Base-by-base conservation (phyloP, 2,797 vertebrate species). In the Pterois miles region DNA sequence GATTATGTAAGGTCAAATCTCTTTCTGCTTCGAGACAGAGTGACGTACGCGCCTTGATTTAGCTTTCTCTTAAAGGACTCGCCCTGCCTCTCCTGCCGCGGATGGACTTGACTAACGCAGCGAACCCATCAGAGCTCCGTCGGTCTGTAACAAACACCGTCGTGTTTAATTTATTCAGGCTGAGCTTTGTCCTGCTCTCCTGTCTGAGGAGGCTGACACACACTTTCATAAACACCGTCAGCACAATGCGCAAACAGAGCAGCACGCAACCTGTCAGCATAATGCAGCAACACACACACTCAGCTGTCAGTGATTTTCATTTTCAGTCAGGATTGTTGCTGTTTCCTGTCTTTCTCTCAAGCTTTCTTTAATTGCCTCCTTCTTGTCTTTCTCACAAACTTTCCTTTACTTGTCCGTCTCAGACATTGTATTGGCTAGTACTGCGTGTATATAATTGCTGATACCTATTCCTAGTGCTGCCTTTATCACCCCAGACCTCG, bases 121-220 rank as follows among this genome's bases (percentile, higher is more conserved):
- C 14, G 22, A 1, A 33, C 31, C 25, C 65, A n/a, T 80, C 65
- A 33, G 33, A 62, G 46, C 65, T 34, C 10, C 20, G 59, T 62
- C 64, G 16, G 65, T 11, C 54, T 1, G 48, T 27, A 77, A 71
- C 80, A 54, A 80, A 73, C 74, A 56, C 67, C 12, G 29, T 25
- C 43, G 5, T 38, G 59, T 85, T 81, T 78, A 65, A 85, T 83
- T 56, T 58, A 83, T 83, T 62, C 74, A 56, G 57, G 27, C 65
- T 13, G 63, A 67, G 66, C 57, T 56, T 50, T 18, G 36, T 68
- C 38, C 71, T 58, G 53, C 67, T 27, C 74, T 57, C 53, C 48
- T 34, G 76, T 72, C 63, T 70, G 67, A 69, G 46, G 52, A 74
- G 62, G 57, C 62, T 25, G 66, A 82, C 54, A n/a, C 65, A 64